Conservation (phyloP, 1,140 invertebrate species). For the Heliconius himera region DNA sequence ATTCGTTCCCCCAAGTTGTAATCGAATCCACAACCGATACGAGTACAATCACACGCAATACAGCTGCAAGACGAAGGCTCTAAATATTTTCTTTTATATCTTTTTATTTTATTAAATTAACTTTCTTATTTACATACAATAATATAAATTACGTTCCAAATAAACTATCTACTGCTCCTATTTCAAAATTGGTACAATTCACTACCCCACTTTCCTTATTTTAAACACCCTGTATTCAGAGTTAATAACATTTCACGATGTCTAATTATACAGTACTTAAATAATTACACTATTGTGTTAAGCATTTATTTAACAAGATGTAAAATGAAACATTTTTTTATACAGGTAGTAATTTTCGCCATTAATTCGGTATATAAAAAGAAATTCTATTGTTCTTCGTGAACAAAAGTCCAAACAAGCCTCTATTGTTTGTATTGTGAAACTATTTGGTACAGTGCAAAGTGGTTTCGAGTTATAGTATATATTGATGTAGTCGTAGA, state of each 20-base stretch:
- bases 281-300: constrained; percentile 16
- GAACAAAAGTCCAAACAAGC: constrained; percentile 13
- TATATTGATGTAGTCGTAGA: neutral
- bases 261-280: constrained; percentile 7
- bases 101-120: too few species aligned
- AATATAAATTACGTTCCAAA: neutral
- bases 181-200: neutral
- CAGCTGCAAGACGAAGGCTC: too few species aligned
- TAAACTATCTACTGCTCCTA: neutral
- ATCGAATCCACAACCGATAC: too few species aligned
- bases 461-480: neutral
- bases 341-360: constrained; percentile 2
- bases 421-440: neutral
- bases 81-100: neutral
- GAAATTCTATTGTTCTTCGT: constrained; percentile 2
- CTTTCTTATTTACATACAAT: too few species aligned
- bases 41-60: too few species aligned
- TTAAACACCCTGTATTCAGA: neutral
- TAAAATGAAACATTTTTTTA: constrained; percentile 3
- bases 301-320: constrained; percentile 2
- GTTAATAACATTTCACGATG: neutral
- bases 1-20: too few species aligned
- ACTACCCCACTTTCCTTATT: neutral
- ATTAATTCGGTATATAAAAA: constrained; percentile 15
- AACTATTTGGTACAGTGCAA: neutral